Conservation (phyloP, 2,888 invertebrate genomes). For the Bombylius discolor region DNA sequence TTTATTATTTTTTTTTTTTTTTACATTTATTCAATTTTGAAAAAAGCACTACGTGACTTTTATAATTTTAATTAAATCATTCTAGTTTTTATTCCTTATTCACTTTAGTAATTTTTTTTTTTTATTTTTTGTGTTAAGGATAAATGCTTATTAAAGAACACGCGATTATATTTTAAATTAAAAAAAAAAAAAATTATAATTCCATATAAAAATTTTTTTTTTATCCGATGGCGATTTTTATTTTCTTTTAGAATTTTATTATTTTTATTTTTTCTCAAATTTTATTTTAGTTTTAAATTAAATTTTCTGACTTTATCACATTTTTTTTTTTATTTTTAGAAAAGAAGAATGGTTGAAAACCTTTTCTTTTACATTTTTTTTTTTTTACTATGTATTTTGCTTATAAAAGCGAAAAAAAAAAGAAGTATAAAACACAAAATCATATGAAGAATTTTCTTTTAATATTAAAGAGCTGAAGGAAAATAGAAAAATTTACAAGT, state of each 20-base stretch:
- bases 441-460: no score
- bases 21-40: not conserved
- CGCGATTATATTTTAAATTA: no score
- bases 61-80: constrained; percentile 5
- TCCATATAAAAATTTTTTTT: not conserved
- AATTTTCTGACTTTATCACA: not conserved
- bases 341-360: no score
- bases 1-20: not conserved
- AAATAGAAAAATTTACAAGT: no score
- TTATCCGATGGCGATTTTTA: not conserved
- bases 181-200: no score
- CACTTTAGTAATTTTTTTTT: not conserved
- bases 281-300: not conserved
- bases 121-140: not conserved
- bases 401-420: no score
- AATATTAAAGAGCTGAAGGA: no score
- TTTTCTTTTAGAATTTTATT: not conserved
- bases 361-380: no score
- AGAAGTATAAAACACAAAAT: no score
- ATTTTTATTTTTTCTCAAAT: not conserved
- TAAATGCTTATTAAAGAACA: no score
- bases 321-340: not conserved
- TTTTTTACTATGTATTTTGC: no score
- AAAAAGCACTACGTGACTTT: not conserved
- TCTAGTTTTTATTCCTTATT: not conserved